Conservation (phyloP, 2,888 invertebrate genomes). For the Aricia artaxerxes region DNA sequence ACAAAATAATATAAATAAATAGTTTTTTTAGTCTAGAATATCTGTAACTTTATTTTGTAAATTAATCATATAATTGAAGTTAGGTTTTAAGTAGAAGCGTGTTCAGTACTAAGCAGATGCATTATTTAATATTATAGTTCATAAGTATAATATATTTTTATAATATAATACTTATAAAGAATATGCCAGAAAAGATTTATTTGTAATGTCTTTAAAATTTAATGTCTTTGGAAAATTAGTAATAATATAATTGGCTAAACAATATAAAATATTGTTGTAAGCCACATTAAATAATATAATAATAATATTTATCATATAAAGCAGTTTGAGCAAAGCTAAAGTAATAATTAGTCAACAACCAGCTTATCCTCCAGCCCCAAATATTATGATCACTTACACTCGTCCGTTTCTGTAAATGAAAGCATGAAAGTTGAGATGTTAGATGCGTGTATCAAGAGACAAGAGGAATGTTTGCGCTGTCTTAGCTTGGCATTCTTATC, state of each 20-base stretch:
- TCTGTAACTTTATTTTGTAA: neutral
- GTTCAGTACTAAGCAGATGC: constrained; percentile 16
- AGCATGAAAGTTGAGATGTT: constrained; percentile 74
- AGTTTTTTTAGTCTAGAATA: neutral
- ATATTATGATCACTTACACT: constrained; percentile 75
- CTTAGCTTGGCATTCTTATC: neutral
- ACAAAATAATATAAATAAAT: neutral
- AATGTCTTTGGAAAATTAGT: too few species aligned
- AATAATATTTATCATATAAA: constrained; percentile 37
- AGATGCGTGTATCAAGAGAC: constrained; percentile 50
- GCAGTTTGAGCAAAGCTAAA: constrained; percentile 50
- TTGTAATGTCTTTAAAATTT: too few species aligned
- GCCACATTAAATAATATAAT: neutral
- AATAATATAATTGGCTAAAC: too few species aligned
- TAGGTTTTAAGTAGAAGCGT: neutral
- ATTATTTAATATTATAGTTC: neutral
- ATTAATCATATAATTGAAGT: too few species aligned
- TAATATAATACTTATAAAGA: neutral
- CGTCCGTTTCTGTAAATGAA: constrained; percentile 79
- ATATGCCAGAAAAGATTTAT: neutral
- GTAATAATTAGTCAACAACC: constrained; percentile 62
- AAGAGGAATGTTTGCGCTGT: constrained; percentile 34
- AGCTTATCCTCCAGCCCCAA: constrained; percentile 59
- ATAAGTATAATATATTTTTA: neutral
- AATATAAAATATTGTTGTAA: too few species aligned